A percentile compares a stretch with the other conserved stretches of the same genome.
Conservation (phyloP, 2,888 invertebrate genomes). For the Hydroisotoma schaefferi region DNA sequence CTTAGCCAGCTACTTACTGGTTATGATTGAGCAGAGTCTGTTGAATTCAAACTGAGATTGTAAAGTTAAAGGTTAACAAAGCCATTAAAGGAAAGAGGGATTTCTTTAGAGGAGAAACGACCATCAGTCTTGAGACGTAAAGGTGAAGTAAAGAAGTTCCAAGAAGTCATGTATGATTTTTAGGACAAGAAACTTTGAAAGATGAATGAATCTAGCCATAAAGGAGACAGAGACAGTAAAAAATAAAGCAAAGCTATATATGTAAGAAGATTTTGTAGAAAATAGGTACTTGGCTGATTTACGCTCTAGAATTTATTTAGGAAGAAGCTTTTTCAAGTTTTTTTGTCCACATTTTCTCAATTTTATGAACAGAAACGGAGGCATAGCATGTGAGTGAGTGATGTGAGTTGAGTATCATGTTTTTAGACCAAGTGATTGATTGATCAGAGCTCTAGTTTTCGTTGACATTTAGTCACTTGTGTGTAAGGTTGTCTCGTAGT, state of each 20-base stretch:
- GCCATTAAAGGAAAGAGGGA: not conserved
- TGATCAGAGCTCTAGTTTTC: conserved; percentile 36
- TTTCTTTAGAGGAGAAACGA: not conserved
- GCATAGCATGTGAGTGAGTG: conserved; percentile 1
- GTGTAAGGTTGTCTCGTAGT: no score
- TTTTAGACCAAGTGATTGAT: conserved; percentile 33
- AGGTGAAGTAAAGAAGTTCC: conserved; percentile 12
- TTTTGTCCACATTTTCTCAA: no score
- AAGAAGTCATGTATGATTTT: conserved; percentile 6
- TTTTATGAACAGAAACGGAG: no score
- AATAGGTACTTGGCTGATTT: no score
- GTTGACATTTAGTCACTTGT: conserved; percentile 28
- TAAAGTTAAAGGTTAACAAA: conserved; percentile 1
- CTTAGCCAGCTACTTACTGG: no score
- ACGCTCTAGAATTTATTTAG: not conserved
- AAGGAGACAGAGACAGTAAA: not conserved
- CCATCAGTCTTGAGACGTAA: no score
- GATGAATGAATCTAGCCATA: conserved; percentile 11
- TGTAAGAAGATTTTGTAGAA: no score
- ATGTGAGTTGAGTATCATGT: conserved; percentile 7
- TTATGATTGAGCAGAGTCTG: no score
- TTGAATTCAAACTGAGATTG: not conserved
- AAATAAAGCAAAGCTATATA: not conserved
- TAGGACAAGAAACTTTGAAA: not conserved
- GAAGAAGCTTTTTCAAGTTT: no score